Percentiles rank a stretch among this genome's conserved stretches.
Evolutionary conservation across 2,888 invertebrate genomes (phyloP).

Genomic region (Liodrosophila aerea): DNA sequence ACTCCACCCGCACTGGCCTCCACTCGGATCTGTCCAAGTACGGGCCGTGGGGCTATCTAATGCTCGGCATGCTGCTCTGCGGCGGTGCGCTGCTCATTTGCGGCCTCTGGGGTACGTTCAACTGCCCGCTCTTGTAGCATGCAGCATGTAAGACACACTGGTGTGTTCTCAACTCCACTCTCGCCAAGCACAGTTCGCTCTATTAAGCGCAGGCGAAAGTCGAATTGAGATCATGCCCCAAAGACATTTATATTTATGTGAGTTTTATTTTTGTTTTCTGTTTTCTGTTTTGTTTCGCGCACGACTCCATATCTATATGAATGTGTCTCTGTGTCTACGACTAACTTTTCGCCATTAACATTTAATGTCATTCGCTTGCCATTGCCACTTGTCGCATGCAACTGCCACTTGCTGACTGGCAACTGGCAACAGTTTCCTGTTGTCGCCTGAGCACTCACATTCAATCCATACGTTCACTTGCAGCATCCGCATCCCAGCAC

Average conservation of each 20-base stretch:
- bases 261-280: conserved; percentile 37
- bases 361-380: conserved; percentile 15
- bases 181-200: too few species aligned
- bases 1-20: conserved; percentile 80
- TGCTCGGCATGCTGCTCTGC: conserved; percentile 88
- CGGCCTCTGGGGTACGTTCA: conserved; percentile 85
- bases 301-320: conserved; percentile 25
- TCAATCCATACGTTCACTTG: conserved; percentile 79
- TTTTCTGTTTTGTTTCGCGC: conserved; percentile 18
- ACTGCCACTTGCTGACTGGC: neutral
- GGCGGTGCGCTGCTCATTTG: conserved; percentile 88
- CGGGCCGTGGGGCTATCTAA: conserved; percentile 89
- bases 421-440: conserved; percentile 70
- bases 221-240: neutral
- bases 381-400: conserved; percentile 13
- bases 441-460: conserved; percentile 79
- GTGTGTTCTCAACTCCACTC: too few species aligned
- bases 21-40: conserved; percentile 87
- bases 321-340: conserved; percentile 38
- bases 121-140: conserved; percentile 55
- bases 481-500: conserved; percentile 81
- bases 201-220: too few species aligned
- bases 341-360: conserved; percentile 16
- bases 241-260: conserved; percentile 56
- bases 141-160: conserved; percentile 44